Conservation (phyloP, 2,113 vertebrate species). For the Tychaedon coryphoeus region DNA sequence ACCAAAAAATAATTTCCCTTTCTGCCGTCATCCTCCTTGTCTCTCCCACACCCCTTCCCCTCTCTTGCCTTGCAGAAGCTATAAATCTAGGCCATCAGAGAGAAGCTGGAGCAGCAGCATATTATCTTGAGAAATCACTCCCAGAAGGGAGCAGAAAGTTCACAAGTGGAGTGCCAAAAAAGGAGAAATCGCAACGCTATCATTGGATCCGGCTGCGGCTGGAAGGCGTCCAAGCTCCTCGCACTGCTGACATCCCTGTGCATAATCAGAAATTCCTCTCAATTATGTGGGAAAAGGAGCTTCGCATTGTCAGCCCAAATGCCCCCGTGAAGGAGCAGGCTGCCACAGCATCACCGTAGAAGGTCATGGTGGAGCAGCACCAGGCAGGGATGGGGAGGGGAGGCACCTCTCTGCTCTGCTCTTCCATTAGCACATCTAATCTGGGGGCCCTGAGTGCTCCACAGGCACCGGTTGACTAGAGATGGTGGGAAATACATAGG, state of each 20-base stretch:
- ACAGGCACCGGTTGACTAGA: not conserved
- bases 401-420: not conserved
- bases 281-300: slow-evolving; percentile 73
- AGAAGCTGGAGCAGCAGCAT: slow-evolving; percentile 55
- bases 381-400: not conserved
- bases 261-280: slow-evolving; percentile 79
- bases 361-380: slow-evolving; percentile 35
- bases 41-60: not conserved
- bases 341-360: slow-evolving; percentile 51
- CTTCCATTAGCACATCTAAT: not conserved
- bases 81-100: slow-evolving; percentile 62
- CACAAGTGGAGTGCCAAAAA: slow-evolving; percentile 62
- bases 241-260: slow-evolving; percentile 66
- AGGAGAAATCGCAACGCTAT: slow-evolving; percentile 38
- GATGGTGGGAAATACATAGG: not conserved
- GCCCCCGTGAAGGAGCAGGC: slow-evolving; percentile 58
- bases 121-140: slow-evolving; percentile 73
- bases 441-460: not conserved
- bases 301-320: slow-evolving; percentile 63
- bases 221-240: slow-evolving; percentile 68
- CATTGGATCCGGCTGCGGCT: slow-evolving; percentile 59
- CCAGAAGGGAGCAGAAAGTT: slow-evolving; percentile 72
- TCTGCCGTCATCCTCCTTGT: slow-evolving; percentile 21
- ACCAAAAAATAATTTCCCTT: slow-evolving; percentile 52
- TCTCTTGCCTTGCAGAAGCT: not conserved